Conservation (phyloP, 2,113 vertebrate species). For the Bostrychus sinensis region DNA sequence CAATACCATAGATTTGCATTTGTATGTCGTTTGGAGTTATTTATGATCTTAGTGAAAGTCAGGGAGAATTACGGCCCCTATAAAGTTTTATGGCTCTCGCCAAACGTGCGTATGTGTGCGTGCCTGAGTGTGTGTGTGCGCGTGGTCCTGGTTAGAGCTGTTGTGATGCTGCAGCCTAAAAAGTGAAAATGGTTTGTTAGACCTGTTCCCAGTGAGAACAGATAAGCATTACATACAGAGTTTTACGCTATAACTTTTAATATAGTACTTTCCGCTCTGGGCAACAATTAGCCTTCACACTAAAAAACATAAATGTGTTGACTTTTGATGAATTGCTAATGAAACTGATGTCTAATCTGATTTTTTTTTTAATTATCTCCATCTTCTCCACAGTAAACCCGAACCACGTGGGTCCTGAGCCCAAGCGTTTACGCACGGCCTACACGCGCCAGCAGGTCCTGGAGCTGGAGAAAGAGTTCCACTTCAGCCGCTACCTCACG, state of each 20-base stretch:
- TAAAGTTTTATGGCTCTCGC: slow-evolving; percentile 74
- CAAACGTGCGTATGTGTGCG: slow-evolving; percentile 13
- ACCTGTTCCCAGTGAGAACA: slow-evolving; percentile 11
- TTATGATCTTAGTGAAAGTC: slow-evolving; percentile 69
- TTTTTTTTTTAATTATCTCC: background rate
- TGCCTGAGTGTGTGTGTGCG: slow-evolving; percentile 12
- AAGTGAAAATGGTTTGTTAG: slow-evolving; percentile 32
- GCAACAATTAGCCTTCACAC: background rate
- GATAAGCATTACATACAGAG: background rate
- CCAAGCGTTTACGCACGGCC: slow-evolving; percentile 71
- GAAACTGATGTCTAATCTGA: background rate
- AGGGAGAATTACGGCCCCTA: slow-evolving; percentile 73
- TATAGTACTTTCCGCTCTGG: background rate
- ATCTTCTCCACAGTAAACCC: slow-evolving; percentile 60
- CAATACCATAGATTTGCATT: slow-evolving; percentile 46
- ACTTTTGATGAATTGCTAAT: no score
- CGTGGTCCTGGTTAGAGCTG: slow-evolving; percentile 22
- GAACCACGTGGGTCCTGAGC: slow-evolving; percentile 70
- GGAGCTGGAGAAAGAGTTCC: slow-evolving; percentile 78
- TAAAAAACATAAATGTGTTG: background rate
- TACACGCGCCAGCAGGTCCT: slow-evolving; percentile 76
- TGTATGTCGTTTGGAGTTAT: slow-evolving; percentile 66
- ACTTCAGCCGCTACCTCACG: slow-evolving; percentile 76
- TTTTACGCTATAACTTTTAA: background rate
- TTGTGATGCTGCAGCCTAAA: slow-evolving; percentile 23